phyloP scores from a whole-genome alignment of 2,113 vertebrate species.

The Percina caprodes region DNA sequence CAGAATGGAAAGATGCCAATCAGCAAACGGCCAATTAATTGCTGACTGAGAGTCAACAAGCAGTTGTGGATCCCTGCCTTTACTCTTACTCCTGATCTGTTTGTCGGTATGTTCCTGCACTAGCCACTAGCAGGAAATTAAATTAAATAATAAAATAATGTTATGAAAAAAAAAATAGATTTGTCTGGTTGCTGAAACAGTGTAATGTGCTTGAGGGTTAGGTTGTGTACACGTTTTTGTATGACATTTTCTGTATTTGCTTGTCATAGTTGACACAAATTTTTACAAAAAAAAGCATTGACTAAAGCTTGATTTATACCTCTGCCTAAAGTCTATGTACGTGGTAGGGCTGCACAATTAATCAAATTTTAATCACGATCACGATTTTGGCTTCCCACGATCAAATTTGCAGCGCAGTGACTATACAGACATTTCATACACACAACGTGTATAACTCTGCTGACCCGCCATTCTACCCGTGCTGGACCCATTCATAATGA shows the following conservation, averaged over 20 bases:
- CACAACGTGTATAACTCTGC: too few relatives aligned
- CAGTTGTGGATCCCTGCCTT: background rate
- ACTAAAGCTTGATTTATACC: background rate
- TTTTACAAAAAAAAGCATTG: background rate
- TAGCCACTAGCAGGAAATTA: conserved; percentile 31
- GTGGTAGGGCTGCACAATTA: too few relatives aligned
- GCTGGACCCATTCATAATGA: too few relatives aligned
- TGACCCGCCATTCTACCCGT: too few relatives aligned
- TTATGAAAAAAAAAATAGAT: conserved; percentile 11
- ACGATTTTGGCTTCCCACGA: too few relatives aligned
- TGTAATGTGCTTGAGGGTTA: background rate
- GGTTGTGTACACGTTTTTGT: background rate
- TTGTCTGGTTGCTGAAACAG: conserved; percentile 7
- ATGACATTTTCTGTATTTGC: conserved; percentile 16
- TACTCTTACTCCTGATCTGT: background rate
- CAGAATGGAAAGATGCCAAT: background rate
- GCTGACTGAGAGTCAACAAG: conserved; percentile 53
- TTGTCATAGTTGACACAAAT: background rate
- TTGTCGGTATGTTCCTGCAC: background rate
- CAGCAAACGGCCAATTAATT: conserved; percentile 47
- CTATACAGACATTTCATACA: too few relatives aligned
- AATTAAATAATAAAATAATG: conserved; percentile 42
- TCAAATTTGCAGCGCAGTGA: too few relatives aligned
- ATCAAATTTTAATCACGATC: too few relatives aligned
- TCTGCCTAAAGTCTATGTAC: too few relatives aligned